These are phyloP conservation scores for Alces alces DNA, from an alignment of 2,113 vertebrate genomes.

Conservation along the genomic window DNA sequence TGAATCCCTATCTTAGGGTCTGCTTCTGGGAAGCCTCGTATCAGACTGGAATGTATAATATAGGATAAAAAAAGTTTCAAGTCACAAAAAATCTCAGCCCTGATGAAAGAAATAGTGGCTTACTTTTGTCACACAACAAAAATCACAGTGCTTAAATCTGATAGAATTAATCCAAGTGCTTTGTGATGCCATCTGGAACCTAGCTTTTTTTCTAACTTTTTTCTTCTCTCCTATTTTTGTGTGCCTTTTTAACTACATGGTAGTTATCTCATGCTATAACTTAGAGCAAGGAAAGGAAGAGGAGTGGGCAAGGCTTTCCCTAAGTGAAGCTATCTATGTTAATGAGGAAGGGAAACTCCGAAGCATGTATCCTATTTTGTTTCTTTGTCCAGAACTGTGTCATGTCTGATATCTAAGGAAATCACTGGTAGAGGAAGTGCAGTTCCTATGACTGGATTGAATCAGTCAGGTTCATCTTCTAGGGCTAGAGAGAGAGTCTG, in stretches of 20 bases:
- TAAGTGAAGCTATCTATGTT: neutral
- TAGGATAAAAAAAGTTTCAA: neutral
- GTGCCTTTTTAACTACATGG: neutral
- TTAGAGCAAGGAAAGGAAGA: neutral
- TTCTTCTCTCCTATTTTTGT: neutral
- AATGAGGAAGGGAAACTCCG: neutral
- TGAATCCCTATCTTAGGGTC: neutral
- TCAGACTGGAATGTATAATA: neutral
- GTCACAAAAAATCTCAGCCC: neutral
- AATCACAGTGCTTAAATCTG: neutral
- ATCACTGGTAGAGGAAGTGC: neutral
- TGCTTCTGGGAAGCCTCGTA: neutral
- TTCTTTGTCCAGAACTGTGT: neutral
- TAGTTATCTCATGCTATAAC: neutral
- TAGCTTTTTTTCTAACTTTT: neutral
- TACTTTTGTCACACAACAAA: neutral
- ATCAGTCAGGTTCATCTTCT: neutral
- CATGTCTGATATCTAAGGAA: neutral
- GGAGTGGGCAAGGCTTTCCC: neutral
- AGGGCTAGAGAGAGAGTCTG: neutral
- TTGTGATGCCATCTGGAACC: neutral
- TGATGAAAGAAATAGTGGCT: neutral
- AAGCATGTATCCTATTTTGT: neutral
- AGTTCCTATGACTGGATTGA: neutral
- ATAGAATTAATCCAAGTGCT: neutral